These are phyloP conservation scores for Monochamus saltuarius DNA, from an alignment of 1,140 invertebrate species.

Conservation along the genomic window DNA sequence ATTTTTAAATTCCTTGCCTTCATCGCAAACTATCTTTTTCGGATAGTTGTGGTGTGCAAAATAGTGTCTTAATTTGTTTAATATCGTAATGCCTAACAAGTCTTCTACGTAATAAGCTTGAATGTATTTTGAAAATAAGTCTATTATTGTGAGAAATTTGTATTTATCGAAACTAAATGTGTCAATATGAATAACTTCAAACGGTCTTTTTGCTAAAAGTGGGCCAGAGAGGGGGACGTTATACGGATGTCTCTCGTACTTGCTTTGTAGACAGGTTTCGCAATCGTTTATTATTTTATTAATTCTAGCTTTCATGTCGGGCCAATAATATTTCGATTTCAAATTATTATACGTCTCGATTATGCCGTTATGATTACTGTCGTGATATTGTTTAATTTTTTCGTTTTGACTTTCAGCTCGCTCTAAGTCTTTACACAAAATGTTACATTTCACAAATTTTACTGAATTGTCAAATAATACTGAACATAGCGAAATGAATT, in stretches of 20 bases:
- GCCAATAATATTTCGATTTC: conserved; percentile 30
- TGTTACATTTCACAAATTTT: background rate
- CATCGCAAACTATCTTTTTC: background rate
- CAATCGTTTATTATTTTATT: conserved; percentile 25
- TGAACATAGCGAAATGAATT: no score
- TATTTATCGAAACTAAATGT: conserved; percentile 31
- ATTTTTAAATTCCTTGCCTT: conserved; percentile 5
- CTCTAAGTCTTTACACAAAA: background rate
- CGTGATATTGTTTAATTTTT: conserved; percentile 15
- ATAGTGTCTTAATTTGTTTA: background rate
- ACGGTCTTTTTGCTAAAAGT: no score
- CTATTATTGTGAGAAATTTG: conserved; percentile 39
- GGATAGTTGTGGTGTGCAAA: background rate
- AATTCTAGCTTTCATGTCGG: conserved; percentile 17
- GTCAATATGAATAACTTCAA: conserved; percentile 33
- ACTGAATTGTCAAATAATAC: no score
- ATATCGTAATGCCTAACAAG: no score
- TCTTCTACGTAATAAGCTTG: background rate
- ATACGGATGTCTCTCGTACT: conserved; percentile 28
- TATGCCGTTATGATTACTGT: conserved; percentile 27
- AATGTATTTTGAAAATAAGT: conserved; percentile 29
- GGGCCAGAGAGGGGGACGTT: no score
- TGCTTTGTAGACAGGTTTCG: conserved; percentile 27
- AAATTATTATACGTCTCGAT: conserved; percentile 27
- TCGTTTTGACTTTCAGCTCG: conserved; percentile 14